Percentiles rank a stretch among this genome's conserved stretches.
Evolutionary conservation across 2,113 vertebrate genomes (phyloP).

Genomic region (Rhombomys opimus): DNA sequence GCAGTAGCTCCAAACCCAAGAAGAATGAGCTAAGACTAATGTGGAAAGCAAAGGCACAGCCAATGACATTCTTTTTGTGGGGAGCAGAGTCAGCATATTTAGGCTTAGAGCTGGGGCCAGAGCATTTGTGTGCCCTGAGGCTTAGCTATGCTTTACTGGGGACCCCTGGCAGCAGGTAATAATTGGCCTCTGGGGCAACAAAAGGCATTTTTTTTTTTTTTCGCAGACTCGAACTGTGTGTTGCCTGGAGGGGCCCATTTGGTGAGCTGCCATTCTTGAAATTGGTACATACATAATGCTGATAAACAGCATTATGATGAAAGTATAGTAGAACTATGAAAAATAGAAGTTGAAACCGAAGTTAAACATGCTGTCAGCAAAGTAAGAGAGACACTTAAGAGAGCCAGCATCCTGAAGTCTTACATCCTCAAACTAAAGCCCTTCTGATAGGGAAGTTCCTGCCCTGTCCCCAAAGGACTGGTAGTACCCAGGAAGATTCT

Average conservation of each 20-base stretch:
- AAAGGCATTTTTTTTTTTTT: slow-evolving; percentile 50
- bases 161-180: slow-evolving; percentile 66
- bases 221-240: slow-evolving; percentile 35
- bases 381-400: background rate
- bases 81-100: slow-evolving; percentile 77
- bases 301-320: too few relatives aligned
- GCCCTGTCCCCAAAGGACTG: too few relatives aligned
- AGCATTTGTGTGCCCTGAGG: slow-evolving; percentile 67
- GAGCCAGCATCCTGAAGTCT: too few relatives aligned
- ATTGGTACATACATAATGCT: background rate
- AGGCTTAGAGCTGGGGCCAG: slow-evolving; percentile 74
- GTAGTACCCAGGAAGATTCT: background rate
- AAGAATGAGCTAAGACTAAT: slow-evolving; percentile 74
- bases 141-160: slow-evolving; percentile 78
- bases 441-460: background rate
- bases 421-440: background rate
- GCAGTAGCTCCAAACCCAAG: slow-evolving; percentile 53
- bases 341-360: background rate
- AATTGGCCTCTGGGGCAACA: slow-evolving; percentile 49
- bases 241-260: background rate
- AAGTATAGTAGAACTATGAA: background rate
- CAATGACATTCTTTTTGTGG: slow-evolving; percentile 76
- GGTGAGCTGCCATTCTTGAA: background rate
- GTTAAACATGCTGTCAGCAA: too few relatives aligned
- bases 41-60: slow-evolving; percentile 77